These are phyloP conservation scores for Sisor rabdophorus DNA, from an alignment of 2,113 vertebrate species.

Conservation along the genomic window DNA sequence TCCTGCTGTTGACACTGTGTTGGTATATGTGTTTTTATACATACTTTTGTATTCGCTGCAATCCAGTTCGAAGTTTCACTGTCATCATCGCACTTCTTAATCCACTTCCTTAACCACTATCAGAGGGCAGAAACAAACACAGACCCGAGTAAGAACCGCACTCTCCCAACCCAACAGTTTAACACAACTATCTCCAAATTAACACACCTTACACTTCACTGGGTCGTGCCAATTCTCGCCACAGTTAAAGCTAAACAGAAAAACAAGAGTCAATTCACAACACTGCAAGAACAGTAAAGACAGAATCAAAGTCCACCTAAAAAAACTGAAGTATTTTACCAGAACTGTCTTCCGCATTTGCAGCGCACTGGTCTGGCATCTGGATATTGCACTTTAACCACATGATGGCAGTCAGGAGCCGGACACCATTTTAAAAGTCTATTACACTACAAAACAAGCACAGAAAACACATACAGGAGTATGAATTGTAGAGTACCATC, in stretches of 20 bases:
- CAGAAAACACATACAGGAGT: neutral
- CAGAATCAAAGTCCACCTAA: neutral
- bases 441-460: constrained; percentile 80
- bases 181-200: neutral
- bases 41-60: constrained; percentile 97
- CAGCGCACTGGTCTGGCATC: constrained; percentile 98
- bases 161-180: neutral
- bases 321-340: constrained; percentile 73
- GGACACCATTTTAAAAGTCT: constrained; percentile 99
- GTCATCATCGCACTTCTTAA: constrained; percentile 99
- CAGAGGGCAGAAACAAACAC: constrained; percentile 35
- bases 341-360: constrained; percentile 98
- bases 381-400: constrained; percentile 98
- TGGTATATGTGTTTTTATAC: no score
- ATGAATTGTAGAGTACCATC: no score
- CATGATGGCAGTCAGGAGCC: constrained; percentile 98
- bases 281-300: neutral
- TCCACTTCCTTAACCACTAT: constrained; percentile 99
- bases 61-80: constrained; percentile 99
- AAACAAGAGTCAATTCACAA: neutral
- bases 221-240: constrained; percentile 99
- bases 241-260: constrained; percentile 89
- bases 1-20: no score
- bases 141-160: neutral
- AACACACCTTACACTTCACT: constrained; percentile 94